Conservation (phyloP, 2,888 invertebrate genomes). For the Rhorus exstirpatorius region DNA sequence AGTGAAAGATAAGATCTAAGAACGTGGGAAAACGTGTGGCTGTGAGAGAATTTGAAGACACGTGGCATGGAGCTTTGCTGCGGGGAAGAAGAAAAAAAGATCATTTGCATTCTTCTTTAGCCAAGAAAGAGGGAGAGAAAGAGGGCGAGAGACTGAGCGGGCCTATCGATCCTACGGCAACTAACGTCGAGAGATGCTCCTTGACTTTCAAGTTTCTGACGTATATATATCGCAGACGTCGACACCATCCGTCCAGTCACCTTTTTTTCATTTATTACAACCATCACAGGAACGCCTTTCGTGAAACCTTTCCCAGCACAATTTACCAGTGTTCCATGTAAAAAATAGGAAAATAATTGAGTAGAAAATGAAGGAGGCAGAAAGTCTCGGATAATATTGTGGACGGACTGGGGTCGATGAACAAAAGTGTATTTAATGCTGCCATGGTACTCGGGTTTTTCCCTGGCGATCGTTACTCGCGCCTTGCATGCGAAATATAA, state of each 20-base stretch:
- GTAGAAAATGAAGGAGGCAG: neutral
- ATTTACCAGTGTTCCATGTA: neutral
- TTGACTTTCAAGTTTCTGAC: constrained; percentile 66
- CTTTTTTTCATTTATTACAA: constrained; percentile 13
- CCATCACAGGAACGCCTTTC: neutral
- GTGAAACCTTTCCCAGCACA: constrained; percentile 15
- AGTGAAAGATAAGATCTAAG: too few relatives aligned
- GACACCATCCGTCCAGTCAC: constrained; percentile 52
- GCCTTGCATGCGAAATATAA: constrained; percentile 66
- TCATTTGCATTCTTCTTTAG: constrained; percentile 65
- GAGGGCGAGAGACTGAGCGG: neutral
- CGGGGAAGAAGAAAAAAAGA: constrained; percentile 37
- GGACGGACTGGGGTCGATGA: constrained; percentile 1
- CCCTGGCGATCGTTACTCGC: constrained; percentile 66
- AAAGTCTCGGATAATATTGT: constrained; percentile 42
- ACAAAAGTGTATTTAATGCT: constrained; percentile 56
- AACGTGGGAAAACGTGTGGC: too few relatives aligned
- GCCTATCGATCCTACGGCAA: constrained; percentile 67
- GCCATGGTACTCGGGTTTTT: constrained; percentile 34
- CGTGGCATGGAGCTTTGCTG: constrained; percentile 23
- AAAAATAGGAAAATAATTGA: neutral
- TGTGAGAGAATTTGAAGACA: constrained; percentile 3
- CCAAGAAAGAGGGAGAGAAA: constrained; percentile 13
- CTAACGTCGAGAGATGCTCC: constrained; percentile 64
- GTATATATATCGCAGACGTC: constrained; percentile 35